phyloP scores from a whole-genome alignment of 2,888 invertebrate species.

The Eupithecia subumbrata region DNA sequence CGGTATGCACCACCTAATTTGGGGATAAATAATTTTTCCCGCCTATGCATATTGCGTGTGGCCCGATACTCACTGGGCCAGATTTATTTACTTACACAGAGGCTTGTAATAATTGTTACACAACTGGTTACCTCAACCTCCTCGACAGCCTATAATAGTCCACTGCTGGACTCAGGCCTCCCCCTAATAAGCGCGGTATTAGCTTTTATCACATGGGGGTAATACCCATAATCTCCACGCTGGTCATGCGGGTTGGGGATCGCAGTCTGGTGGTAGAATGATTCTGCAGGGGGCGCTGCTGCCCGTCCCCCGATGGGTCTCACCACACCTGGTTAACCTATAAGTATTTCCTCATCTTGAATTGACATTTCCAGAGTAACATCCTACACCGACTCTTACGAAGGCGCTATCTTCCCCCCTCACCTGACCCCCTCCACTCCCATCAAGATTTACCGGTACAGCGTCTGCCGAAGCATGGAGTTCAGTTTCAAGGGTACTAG shows the following conservation, averaged over 20 bases:
- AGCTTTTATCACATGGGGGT: too few relatives aligned
- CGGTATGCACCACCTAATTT: too few relatives aligned
- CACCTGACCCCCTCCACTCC: slow-evolving; percentile 77
- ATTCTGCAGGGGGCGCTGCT: too few relatives aligned
- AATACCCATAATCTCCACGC: too few relatives aligned
- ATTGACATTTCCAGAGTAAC: slow-evolving; percentile 31
- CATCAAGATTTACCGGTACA: slow-evolving; percentile 87
- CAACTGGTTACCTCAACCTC: not conserved
- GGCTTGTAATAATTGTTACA: too few relatives aligned
- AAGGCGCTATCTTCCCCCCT: slow-evolving; percentile 88
- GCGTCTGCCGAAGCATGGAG: slow-evolving; percentile 83
- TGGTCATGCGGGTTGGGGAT: too few relatives aligned
- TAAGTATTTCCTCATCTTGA: not conserved
- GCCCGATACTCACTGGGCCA: not conserved
- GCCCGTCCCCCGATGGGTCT: too few relatives aligned
- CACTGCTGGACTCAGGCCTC: too few relatives aligned
- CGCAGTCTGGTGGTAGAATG: too few relatives aligned
- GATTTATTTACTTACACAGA: not conserved
- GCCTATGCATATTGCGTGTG: not conserved
- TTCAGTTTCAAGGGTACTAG: slow-evolving; percentile 30
- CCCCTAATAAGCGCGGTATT: too few relatives aligned
- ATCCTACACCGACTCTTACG: slow-evolving; percentile 86
- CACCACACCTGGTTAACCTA: not conserved
- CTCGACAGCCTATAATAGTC: too few relatives aligned
- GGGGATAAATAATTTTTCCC: too few relatives aligned